Evolutionary conservation across 2,888 invertebrate genomes (phyloP), one percentile per base, ranked within the genome.

Genomic region (Drosophila affinis): DNA sequence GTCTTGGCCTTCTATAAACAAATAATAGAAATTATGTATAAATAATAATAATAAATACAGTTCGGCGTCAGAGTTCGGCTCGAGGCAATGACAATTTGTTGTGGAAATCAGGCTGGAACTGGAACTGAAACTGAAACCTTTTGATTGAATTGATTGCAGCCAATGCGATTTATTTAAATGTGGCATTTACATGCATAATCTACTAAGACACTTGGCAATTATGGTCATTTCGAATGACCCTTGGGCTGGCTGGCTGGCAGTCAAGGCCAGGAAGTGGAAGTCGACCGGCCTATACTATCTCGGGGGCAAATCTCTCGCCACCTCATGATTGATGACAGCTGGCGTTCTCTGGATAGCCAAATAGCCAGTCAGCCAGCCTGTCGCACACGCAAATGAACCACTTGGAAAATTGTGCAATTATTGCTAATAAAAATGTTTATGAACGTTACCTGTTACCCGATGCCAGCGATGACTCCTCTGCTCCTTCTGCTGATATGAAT

Each of bases 351-450:
- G 55, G 46, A n/a, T 49, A 17, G 12, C 10, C 29, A 29, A 3
- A 9, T 12, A 27, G 32, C 12, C 21, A 24, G 17, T 12, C 3
- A 27, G 24, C 64, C 47, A 49, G 61, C 52, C 53, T 53, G 46
- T 52, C 46, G 65, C 75, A 61, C 69, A 69, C 69, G 67, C 82
- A 85, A 79, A 77, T 77, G 59, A 67, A 75, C 62, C 78, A 68
- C 65, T 68, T 76, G 76, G 61, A 64, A 70, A 70, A 75, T 81
- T 78, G 70, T 69, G 79, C 82, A 87, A 83, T 87, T 87, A 87
- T 77, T 72, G 84, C 70, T 72, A 84, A 84, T 83, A 83, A 83
- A 83, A 84, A 84, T 87, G 77, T 81, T 87, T 83, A 84, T 74
- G 74, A 74, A 62, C 67, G 59, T 60, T 61, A 67, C 60, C 77